Percentiles rank a stretch among this genome's conserved stretches.
Evolutionary conservation across 2,113 vertebrate genomes (phyloP).

Genomic region (Hemichromis elongatus): DNA sequence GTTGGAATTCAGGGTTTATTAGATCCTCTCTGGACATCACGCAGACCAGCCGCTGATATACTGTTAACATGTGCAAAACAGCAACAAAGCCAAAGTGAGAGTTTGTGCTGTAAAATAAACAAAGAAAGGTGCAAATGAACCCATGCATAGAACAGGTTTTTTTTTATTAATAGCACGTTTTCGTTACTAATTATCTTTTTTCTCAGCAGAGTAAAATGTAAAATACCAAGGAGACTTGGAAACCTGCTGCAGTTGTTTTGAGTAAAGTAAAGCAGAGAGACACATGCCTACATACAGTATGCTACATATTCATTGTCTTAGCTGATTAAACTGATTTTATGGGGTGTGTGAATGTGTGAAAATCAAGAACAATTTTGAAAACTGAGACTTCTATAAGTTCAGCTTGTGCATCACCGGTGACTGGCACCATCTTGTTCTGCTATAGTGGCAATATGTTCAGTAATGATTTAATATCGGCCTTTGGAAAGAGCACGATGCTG

Average conservation of each 20-base stretch:
- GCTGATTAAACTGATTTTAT: background rate
- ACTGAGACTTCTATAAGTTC: background rate
- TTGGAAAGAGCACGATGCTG: background rate
- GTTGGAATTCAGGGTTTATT: conserved; percentile 14
- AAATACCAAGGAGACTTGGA: background rate
- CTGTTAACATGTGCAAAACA: background rate
- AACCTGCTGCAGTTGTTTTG: background rate
- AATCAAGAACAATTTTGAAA: background rate
- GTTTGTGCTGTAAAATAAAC: background rate
- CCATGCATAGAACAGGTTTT: background rate
- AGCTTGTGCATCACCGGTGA: background rate
- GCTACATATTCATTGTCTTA: background rate
- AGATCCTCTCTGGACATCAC: background rate
- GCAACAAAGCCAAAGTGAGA: background rate
- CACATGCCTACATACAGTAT: too few species aligned
- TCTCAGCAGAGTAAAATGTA: background rate
- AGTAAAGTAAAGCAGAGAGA: background rate
- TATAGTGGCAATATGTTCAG: background rate
- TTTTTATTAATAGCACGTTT: background rate
- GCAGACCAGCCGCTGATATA: background rate
- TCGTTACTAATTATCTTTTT: background rate
- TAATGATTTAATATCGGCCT: conserved; percentile 22
- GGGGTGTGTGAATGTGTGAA: background rate
- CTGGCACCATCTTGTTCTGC: background rate
- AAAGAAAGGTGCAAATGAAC: background rate